These are phyloP conservation scores for Scaptodrosophila lebanonensis DNA, from an alignment of 1,140 invertebrate genomes.

Conservation along the genomic window DNA sequence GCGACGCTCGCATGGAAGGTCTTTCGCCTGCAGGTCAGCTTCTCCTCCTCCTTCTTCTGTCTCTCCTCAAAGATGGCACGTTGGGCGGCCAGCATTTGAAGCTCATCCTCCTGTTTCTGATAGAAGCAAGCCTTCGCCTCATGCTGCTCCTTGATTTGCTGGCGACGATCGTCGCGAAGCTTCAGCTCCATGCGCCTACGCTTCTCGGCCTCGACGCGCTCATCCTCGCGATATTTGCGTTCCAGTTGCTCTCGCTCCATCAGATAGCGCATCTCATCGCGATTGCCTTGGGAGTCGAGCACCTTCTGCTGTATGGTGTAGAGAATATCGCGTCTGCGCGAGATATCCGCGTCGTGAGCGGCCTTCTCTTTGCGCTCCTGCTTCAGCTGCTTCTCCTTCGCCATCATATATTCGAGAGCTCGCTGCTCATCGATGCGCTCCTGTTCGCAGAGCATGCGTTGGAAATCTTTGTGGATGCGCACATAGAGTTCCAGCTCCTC, in stretches of 20 bases:
- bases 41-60: slow-evolving; percentile 31
- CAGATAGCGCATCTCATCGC: slow-evolving; percentile 58
- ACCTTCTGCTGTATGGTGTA: slow-evolving; percentile 50
- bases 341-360: slow-evolving; percentile 34
- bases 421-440: slow-evolving; percentile 47
- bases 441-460: slow-evolving; percentile 48
- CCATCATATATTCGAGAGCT: slow-evolving; percentile 38
- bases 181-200: slow-evolving; percentile 27
- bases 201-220: slow-evolving; percentile 38
- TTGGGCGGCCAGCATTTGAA: slow-evolving; percentile 30
- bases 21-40: slow-evolving; percentile 19
- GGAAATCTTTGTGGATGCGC: slow-evolving; percentile 38
- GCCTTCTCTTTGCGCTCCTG: slow-evolving; percentile 33
- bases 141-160: slow-evolving; percentile 43
- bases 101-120: slow-evolving; percentile 37
- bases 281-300: slow-evolving; percentile 50
- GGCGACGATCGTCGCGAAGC: slow-evolving; percentile 35
- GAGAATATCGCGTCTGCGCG: slow-evolving; percentile 37
- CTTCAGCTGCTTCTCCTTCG: slow-evolving; percentile 36
- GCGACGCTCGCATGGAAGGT: slow-evolving; percentile 31
- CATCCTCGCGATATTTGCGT: slow-evolving; percentile 49
- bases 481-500: slow-evolving; percentile 47
- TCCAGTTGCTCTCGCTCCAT: slow-evolving; percentile 53
- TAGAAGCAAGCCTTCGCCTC: slow-evolving; percentile 51
- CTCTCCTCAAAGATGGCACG: slow-evolving; percentile 28